Evolutionary conservation across 2,888 invertebrate genomes (phyloP).

Genomic region (Caenorhabditis plicata): DNA sequence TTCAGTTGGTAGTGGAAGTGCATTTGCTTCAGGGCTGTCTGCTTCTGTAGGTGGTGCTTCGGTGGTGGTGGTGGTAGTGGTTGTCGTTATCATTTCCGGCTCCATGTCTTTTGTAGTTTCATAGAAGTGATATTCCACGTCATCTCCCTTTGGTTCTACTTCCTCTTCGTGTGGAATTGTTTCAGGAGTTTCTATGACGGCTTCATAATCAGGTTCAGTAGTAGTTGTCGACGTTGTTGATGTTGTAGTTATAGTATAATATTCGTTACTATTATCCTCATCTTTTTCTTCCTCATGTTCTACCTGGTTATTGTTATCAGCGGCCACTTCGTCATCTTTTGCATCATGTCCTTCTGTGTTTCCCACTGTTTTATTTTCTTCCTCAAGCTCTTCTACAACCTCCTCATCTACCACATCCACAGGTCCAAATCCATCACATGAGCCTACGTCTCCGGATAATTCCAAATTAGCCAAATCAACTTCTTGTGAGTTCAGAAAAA

Average conservation of each 20-base stretch:
- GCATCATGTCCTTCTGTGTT: no score
- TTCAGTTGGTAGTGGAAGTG: slow-evolving; percentile 13
- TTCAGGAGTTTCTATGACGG: background rate
- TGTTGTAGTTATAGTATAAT: slow-evolving; percentile 1
- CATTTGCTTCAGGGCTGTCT: slow-evolving; percentile 1
- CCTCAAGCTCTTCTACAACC: background rate
- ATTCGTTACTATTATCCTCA: no score
- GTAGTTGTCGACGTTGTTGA: slow-evolving; percentile 9
- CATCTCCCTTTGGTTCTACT: slow-evolving; percentile 5
- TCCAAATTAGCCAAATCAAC: slow-evolving; percentile 19
- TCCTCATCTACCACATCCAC: background rate
- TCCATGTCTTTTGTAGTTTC: slow-evolving; percentile 26
- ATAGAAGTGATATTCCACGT: slow-evolving; percentile 24
- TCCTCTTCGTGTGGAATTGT: background rate
- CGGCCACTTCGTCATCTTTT: no score
- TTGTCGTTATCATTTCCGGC: slow-evolving; percentile 17
- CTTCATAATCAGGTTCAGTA: slow-evolving; percentile 3
- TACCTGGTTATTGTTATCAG: background rate
- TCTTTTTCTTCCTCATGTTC: slow-evolving; percentile 4
- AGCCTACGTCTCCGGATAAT: slow-evolving; percentile 24
- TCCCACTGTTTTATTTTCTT: slow-evolving; percentile 1
- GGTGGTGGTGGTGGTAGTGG: slow-evolving; percentile 14
- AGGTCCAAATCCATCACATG: slow-evolving; percentile 15
- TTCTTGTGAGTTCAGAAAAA: slow-evolving; percentile 18
- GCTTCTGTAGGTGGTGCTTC: slow-evolving; percentile 1